Base-by-base conservation (phyloP, 2,797 vertebrate species). In the Microcaecilia unicolor region DNA sequence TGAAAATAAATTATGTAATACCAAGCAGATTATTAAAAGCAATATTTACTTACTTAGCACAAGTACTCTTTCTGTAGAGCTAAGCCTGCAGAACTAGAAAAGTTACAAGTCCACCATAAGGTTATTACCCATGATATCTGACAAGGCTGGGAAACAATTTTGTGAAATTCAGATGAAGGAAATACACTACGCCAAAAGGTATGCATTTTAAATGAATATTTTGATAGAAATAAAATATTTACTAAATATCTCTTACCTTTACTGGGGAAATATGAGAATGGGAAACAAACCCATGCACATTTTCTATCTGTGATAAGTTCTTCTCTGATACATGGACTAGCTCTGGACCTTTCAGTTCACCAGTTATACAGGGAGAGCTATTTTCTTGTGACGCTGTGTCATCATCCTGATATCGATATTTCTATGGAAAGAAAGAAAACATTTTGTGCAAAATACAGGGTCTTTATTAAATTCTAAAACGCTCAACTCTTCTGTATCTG, bases 191-290 rank as follows among this genome's bases (percentile, higher is more conserved):
- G 16, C 7, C 9, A 13, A 25, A 34, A 25, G 34, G 28, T 28
- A 40, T 31, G 37, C 17, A 36, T 27, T 25, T 44, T 49, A 21
- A 31, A 33, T 39, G 34, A 33, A 46, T 27, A 4, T 17, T 19
- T 24, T 9, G n/a, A n/a, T n/a, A n/a, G n/a, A n/a, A n/a, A n/a
- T n/a, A n/a, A n/a, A n/a, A n/a, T n/a, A n/a, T n/a, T n/a, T n/a
- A n/a, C n/a, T n/a, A 15, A 10, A 12, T 41, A 16, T 8, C 9
- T 11, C 65, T 33, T 91, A 97, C 95, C 92, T 98, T 98, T 74
- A 96, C 69, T 14, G 95, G 93, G 2, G 93, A 96, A 80, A 97
- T 93, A 61, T 96, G 95, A 31, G 93, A 85, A 41, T 96, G 93
- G 29, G 88, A 85, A 61, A 97, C 93, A 55, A 88, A 95, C 47